phyloP scores from a whole-genome alignment of 2,888 invertebrate species.

The Diploptera punctata region DNA sequence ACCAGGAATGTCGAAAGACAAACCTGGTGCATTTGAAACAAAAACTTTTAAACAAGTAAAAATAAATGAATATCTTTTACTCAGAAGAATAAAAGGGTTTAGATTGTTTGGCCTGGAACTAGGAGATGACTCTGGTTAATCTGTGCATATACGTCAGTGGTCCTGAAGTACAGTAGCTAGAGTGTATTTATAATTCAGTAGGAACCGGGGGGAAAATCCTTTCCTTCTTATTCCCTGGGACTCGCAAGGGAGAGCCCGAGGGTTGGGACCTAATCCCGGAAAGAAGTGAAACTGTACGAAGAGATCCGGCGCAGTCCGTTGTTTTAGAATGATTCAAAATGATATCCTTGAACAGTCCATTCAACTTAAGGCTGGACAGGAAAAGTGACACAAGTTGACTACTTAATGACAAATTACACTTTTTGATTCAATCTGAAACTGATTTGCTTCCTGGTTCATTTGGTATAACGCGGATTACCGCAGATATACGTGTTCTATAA shows the following conservation, averaged over 20 bases:
- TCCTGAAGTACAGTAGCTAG: neutral
- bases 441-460: neutral
- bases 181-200: conserved; percentile 19
- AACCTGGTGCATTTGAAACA: too few relatives aligned
- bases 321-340: neutral
- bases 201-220: conserved; percentile 39
- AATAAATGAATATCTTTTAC: too few relatives aligned
- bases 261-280: conserved; percentile 38
- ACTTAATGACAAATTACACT: too few relatives aligned
- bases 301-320: neutral
- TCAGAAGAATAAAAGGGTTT: too few relatives aligned
- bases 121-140: conserved; percentile 3
- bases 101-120: too few relatives aligned
- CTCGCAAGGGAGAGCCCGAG: conserved; percentile 21
- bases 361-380: too few relatives aligned
- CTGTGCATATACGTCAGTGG: conserved; percentile 6
- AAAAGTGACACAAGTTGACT: too few relatives aligned
- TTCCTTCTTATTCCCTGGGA: conserved; percentile 41
- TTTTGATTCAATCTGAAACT: too few relatives aligned
- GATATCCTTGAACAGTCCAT: too few relatives aligned
- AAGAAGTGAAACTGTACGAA: conserved; percentile 36
- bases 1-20: too few relatives aligned
- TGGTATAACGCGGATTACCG: neutral
- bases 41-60: too few relatives aligned
- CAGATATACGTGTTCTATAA: too few relatives aligned